Base-by-base conservation (phyloP, 1,140 invertebrate genomes). In the Ridgeia piscesae region DNA sequence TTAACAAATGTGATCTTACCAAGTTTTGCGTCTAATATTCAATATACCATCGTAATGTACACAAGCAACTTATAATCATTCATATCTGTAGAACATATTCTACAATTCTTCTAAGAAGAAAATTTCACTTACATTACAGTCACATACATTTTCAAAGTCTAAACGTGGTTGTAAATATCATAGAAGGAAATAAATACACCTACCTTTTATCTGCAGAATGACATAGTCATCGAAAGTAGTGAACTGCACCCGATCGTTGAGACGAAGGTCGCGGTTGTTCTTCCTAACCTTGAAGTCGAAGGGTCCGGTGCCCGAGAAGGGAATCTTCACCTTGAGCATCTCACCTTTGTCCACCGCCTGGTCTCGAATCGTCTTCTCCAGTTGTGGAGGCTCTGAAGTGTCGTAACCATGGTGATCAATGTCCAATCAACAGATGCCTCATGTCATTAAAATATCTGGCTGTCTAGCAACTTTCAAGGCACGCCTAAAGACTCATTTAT, bases 211-310 rank as follows among this genome's bases (percentile, higher is more conserved):
- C 17, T 93, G 91, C 88, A 99, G 97, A 35, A 99, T 98, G 33
- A 99, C 97, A 95, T 99, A 99, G 93, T 99, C 99, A 96, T 99
- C 99, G 96, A 99, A 99, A 2, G 99, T 97, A 0, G 98, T 99
- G 95, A 97, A 98, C 95, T 99, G 99, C 93, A 99, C 97, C 93
- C 98, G 98, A 0, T 94, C 94, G 1, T 97, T 97, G 94, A 99
- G 97, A 0, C 97, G 96, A 42, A 99, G 95, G 89, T 97, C 97
- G 91, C 97, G 96, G n/a, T 98, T 98, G 94, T 99, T 97, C 94
- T 98, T 98, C 91, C 97, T 97, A 34, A 99, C 96, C 6, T 97
- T 97, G 77, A 99, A 97, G 91, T 98, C 97, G 94, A 99, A 97
- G 48, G 99, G 98, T 77, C 98, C 97, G 91, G 99, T 98, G 94